Percentiles rank a stretch among this genome's conserved stretches.
Conservation (phyloP, 2,888 invertebrate species). For the Spodoptera littoralis region DNA sequence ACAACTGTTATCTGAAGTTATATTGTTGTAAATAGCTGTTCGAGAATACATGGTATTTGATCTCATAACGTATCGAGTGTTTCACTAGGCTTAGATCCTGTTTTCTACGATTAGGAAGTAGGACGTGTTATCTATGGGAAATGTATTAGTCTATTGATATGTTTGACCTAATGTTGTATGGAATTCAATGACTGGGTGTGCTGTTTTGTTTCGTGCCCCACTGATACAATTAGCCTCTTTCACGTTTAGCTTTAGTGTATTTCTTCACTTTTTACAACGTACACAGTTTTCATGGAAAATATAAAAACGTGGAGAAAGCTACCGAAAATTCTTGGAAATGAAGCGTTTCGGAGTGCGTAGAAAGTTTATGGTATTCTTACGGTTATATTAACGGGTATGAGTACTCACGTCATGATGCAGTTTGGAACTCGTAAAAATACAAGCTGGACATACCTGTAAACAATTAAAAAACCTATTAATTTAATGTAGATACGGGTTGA, state of each 20-base stretch:
- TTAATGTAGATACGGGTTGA: slow-evolving; percentile 3
- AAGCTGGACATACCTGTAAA: slow-evolving; percentile 54
- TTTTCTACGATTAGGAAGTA: slow-evolving; percentile 39
- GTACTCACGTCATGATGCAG: slow-evolving; percentile 49
- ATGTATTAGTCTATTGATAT: slow-evolving; percentile 47
- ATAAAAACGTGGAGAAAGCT: slow-evolving; percentile 30
- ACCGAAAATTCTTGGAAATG: slow-evolving; percentile 46
- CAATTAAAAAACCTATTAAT: slow-evolving; percentile 47
- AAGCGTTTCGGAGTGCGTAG: slow-evolving; percentile 39
- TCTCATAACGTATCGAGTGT: slow-evolving; percentile 46
- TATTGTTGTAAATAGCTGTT: slow-evolving; percentile 47
- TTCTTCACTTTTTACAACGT: slow-evolving; percentile 29
- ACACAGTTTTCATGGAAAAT: slow-evolving; percentile 40
- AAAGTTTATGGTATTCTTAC: slow-evolving; percentile 48
- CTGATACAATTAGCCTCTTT: background rate
- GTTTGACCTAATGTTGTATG: slow-evolving; percentile 35
- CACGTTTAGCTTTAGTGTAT: background rate
- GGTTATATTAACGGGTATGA: slow-evolving; percentile 36
- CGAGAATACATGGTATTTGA: slow-evolving; percentile 50
- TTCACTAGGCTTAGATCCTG: slow-evolving; percentile 34
- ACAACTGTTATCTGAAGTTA: slow-evolving; percentile 53
- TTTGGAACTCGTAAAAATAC: slow-evolving; percentile 24
- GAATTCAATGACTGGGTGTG: slow-evolving; percentile 24
- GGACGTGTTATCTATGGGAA: slow-evolving; percentile 42
- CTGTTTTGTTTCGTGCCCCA: slow-evolving; percentile 8